These are phyloP conservation scores for Garra rufa DNA, from an alignment of 2,113 vertebrate species.

Conservation along the genomic window DNA sequence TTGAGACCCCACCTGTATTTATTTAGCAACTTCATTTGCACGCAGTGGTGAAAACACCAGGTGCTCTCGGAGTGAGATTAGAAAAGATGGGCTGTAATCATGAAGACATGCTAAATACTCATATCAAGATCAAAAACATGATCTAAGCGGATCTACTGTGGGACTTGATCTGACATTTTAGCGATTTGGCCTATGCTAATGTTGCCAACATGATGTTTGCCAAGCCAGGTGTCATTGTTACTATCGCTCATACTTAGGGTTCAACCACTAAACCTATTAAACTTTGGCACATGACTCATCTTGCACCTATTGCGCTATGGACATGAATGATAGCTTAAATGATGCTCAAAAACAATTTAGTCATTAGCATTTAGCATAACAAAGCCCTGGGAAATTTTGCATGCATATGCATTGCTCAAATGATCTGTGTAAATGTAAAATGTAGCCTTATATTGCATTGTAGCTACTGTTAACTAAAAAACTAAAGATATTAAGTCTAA, in stretches of 20 bases:
- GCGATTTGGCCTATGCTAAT: neutral
- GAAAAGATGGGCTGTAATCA: slow-evolving; percentile 22
- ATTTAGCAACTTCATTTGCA: slow-evolving; percentile 54
- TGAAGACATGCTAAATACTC: slow-evolving; percentile 10
- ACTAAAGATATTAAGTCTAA: neutral
- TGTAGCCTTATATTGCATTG: neutral
- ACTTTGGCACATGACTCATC: neutral
- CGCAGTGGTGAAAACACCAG: slow-evolving; percentile 55
- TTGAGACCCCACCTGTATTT: slow-evolving; percentile 62
- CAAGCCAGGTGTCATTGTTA: neutral
- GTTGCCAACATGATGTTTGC: neutral
- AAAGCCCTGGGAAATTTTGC: neutral
- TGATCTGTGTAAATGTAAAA: neutral
- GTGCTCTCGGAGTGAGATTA: slow-evolving; percentile 37
- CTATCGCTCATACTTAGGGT: neutral
- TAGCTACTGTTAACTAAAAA: neutral
- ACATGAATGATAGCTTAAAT: neutral
- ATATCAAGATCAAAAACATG: slow-evolving; percentile 32
- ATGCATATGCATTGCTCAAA: neutral
- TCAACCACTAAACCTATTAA: neutral
- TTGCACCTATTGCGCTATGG: neutral
- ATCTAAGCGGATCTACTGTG: neutral
- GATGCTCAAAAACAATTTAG: neutral
- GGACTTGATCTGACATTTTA: neutral
- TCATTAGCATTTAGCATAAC: neutral